Base-by-base conservation (phyloP, 2,113 vertebrate genomes). In the Chionis minor region DNA sequence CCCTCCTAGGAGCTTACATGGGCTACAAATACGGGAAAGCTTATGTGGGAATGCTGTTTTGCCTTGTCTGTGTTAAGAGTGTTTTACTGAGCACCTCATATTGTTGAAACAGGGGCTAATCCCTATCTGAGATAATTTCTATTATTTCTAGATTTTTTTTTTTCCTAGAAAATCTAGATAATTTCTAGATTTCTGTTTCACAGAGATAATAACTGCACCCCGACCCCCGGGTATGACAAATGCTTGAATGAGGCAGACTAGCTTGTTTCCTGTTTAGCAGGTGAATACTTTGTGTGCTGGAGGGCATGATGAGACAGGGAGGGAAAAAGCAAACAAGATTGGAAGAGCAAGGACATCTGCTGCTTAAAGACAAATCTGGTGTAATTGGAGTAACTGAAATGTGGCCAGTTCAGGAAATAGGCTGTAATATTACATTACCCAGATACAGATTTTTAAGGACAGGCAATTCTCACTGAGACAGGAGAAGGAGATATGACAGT, bases 381-480 rank as follows among this genome's bases (percentile, higher is more conserved):
- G 63, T 90, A 94, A 92, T 74, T 88, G 90, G 42, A 94, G 72
- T 63, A 96, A 88, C 67, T 93, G 82, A 93, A 93, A 93, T 81
- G 72, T 74, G 82, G 49, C 69, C 75, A 47, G 61, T 84, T 74
- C 75, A 67, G 95, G 94, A 96, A 94, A 91, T 20, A 78, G 82
- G 72, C 63, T 92, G 72, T 81, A 78, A 90, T 90, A 94, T 90
- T 94, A 55, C 82, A 86, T 95, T 96, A 81, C 55, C 65, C 85
- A 83, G 78, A 71, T 11, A 55, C 22, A 88, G 74, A 78, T 44
- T 54, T 54, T 74, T 92, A 93, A 86, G 88, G 90, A 92, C 80
- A 55, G 63, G 80, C 90, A 77, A 19, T 88, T 14, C 19, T 90
- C 55, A 35, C 27, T 20, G 79, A 82, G 88, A 77, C 62, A 45